Evolutionary conservation across 1,140 invertebrate species (phyloP), one percentile per base, ranked within the genome.

Genomic region (Drosophila repletoides): DNA sequence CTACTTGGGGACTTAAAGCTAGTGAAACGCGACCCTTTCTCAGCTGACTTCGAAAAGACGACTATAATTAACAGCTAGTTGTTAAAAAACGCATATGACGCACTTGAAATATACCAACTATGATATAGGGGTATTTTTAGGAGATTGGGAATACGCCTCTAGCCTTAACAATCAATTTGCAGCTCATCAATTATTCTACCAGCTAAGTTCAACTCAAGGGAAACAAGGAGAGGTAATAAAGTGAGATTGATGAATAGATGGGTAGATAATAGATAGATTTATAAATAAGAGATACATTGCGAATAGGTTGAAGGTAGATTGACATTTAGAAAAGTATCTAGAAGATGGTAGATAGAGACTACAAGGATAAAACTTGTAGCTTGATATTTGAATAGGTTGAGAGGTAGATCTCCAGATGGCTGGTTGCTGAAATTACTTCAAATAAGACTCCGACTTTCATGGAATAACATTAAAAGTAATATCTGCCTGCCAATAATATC

Each of bases 21-120:
- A 28, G 51, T 65, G 41, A 65, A 65, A 48, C 12, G 24, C 34
- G 43, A 64, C 52, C 61, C 43, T 48, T 65, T 58, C 43, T 65
- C 61, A 65, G 41, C 12, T 58, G 53, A 65, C 38, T 21, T 9
- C n/a, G 5, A 29, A 31, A 34, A 43, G 31, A 38, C 21, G 19
- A 48, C 9, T 53, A 24, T 31, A 46, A 65, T 65, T 65, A 65
- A 56, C 61, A 65, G 26, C 15, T 17, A n/a, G 14, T 38, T 49
- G 61, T 48, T 48, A 65, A 65, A 48, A 58, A 26, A 26, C 26
- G 17, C 46, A 61, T 21, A 33, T 45, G 38, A 28, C 34, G 24
- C 33, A 40, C 7, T 63, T 63, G n/a, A 52, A 52, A 7, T 12
- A 10, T 43, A 12, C 9, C 21, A 53, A 33, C 24, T 19, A 45